Percentiles rank a stretch among this genome's conserved stretches.
phyloP scores from a whole-genome alignment of 2,113 vertebrate genomes.

The Engraulis encrasicolus region DNA sequence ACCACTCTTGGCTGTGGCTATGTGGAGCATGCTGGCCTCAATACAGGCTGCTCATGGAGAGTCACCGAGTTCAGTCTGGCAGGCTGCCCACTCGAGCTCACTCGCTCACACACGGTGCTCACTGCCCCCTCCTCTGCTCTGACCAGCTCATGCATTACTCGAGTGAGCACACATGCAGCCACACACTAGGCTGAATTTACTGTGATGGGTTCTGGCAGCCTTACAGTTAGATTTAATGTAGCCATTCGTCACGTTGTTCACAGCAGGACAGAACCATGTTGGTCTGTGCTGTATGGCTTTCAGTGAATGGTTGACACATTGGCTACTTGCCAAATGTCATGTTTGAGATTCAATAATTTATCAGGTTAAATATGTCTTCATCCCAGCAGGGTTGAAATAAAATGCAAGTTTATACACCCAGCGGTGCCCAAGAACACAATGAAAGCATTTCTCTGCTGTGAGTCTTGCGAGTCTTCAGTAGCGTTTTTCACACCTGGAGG shows the following conservation, averaged over 20 bases:
- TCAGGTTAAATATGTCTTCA: too few species aligned
- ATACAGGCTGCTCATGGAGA: conserved; percentile 54
- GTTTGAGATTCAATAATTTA: too few species aligned
- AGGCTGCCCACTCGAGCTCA: conserved; percentile 53
- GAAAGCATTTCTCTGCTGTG: too few species aligned
- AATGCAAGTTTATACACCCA: too few species aligned
- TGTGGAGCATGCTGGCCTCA: conserved; percentile 60
- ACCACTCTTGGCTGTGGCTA: conserved; percentile 52
- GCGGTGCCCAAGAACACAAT: too few species aligned
- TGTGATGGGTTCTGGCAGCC: not conserved
- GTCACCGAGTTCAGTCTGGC: conserved; percentile 74
- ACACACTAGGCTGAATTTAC: not conserved
- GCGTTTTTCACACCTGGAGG: conserved; percentile 35
- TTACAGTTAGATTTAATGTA: not conserved
- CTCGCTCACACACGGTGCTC: not conserved
- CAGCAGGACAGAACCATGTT: not conserved
- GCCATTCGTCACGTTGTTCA: not conserved
- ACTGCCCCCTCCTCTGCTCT: not conserved
- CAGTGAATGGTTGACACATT: not conserved
- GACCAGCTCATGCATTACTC: not conserved
- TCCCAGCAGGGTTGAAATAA: too few species aligned
- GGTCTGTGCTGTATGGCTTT: not conserved
- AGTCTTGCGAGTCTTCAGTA: too few species aligned
- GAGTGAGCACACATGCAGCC: not conserved
- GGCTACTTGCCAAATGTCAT: too few species aligned